Base-by-base conservation (phyloP, 2,797 vertebrate species). In the Cheirogaleus major region DNA sequence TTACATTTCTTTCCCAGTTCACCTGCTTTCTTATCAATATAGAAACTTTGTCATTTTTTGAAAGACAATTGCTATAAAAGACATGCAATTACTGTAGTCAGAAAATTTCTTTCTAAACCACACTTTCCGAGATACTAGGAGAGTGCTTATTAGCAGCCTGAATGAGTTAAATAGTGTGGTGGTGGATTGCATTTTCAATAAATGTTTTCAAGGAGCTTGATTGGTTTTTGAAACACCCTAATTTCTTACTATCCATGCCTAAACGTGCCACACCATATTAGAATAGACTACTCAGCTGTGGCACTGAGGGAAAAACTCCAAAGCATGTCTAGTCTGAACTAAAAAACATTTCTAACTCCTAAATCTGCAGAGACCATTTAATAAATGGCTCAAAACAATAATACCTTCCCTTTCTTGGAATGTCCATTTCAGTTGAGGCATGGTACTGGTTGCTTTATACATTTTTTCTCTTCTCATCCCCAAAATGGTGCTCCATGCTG, bases 21-120 rank as follows among this genome's bases (percentile, higher is more conserved):
- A 97, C 96, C 97, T 98, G 97, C 97, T 96, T 97, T 96, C 91
- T 95, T 91, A 55, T 61, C 59, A 82, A 88, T 88, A 84, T 48
- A 91, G 84, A 87, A 93, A 96, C 84, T 95, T 89, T 52, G 61
- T 70, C 69, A 55, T 67, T 90, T 67, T 91, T 86, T 59, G 38
- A 92, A 96, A 96, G 85, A 97, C 89, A 95, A 91, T 89, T 57
- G 86, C 89, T 82, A 41, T 61, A 79, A 96, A 96, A 93, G 89
- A 88, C 92, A 65, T 48, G 86, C 78, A 96, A 86, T 97, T 96
- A 96, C 61, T 69, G 73, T 27, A 84, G 88, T 75, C 83, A 83
- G 85, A 94, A 90, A 75, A 93, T 92, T 88, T 97, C 79, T 92
- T 52, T 89, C n/a, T 55, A 83, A 89, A 61, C 57, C 27, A 11